Conservation (phyloP, 1,140 invertebrate species). For the Drosophila seguyi region DNA sequence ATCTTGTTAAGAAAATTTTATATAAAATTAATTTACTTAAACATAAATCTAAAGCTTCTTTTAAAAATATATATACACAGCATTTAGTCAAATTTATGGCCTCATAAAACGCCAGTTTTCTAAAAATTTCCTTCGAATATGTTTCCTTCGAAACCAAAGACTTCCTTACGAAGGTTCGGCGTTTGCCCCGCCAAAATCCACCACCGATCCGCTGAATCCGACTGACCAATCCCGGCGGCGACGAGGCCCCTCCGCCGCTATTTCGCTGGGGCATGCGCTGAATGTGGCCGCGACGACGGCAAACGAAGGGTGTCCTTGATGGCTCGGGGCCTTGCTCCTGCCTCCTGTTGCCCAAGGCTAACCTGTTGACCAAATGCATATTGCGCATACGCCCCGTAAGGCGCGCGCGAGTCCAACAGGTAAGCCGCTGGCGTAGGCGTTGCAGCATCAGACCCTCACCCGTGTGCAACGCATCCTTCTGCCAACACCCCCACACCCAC, state of each 20-base stretch:
- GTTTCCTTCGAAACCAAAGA: background rate
- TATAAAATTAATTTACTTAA: background rate
- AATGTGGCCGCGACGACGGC: conserved; percentile 13
- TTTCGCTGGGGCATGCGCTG: conserved; percentile 63
- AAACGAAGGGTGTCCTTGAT: conserved; percentile 2
- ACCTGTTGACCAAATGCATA: conserved; percentile 74
- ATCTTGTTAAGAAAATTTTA: background rate
- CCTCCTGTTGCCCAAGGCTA: conserved; percentile 55
- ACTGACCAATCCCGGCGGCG: conserved; percentile 30
- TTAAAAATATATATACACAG: background rate
- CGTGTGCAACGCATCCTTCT: background rate
- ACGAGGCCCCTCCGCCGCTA: conserved; percentile 9
- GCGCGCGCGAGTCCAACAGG: conserved; percentile 58
- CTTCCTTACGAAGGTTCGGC: background rate
- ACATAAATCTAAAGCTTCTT: background rate
- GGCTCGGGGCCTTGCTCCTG: conserved; percentile 15
- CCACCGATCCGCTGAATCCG: conserved; percentile 43
- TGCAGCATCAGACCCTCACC: conserved; percentile 12
- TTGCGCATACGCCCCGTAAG: conserved; percentile 72
- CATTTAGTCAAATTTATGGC: background rate
- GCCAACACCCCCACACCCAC: background rate
- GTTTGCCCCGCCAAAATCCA: conserved; percentile 1
- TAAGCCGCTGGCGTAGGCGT: conserved; percentile 63
- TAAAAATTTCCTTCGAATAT: background rate
- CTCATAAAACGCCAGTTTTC: too few species aligned